These are phyloP conservation scores for Cantharis flavilabris DNA, from an alignment of 2,888 invertebrate species.

Conservation along the genomic window DNA sequence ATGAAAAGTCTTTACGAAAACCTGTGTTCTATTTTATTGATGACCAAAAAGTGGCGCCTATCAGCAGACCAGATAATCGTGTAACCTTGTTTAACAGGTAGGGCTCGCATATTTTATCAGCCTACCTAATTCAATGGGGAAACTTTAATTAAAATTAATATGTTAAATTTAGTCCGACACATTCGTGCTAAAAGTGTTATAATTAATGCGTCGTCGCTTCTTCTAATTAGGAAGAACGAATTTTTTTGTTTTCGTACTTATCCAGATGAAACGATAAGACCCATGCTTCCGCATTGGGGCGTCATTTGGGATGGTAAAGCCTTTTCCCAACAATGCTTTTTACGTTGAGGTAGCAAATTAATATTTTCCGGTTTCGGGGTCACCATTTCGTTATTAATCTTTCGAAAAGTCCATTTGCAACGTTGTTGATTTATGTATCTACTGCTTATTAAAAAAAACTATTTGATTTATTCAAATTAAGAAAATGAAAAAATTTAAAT, in stretches of 20 bases:
- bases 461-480: background rate
- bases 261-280: background rate
- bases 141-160: background rate
- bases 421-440: background rate
- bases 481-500: background rate
- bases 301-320: no score
- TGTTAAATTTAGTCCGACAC: background rate
- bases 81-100: conserved; percentile 31
- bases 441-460: background rate
- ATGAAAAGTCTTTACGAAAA: background rate
- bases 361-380: background rate
- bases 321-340: background rate
- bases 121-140: conserved; percentile 22
- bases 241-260: background rate
- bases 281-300: background rate
- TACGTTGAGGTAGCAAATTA: background rate
- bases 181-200: background rate
- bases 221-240: background rate
- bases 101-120: conserved; percentile 30
- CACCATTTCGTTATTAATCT: background rate
- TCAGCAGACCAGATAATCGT: conserved; percentile 16
- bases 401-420: background rate
- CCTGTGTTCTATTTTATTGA: conserved; percentile 1
- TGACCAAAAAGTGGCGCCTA: conserved; percentile 16
- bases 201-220: background rate